Conservation (phyloP, 2,797 vertebrate genomes). For the Lithobates sylvaticus region DNA sequence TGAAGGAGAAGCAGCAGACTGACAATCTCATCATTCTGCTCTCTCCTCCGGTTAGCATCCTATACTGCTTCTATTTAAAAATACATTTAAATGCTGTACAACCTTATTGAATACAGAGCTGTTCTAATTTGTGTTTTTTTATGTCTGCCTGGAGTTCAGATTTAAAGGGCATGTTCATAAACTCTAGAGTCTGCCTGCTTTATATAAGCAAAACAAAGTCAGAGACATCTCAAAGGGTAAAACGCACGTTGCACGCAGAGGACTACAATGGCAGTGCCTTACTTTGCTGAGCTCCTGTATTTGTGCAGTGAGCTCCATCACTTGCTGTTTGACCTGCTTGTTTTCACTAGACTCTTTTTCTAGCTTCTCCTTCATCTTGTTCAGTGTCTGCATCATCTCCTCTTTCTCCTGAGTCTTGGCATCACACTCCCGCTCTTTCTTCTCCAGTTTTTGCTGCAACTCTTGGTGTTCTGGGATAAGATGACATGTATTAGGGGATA, state of each 20-base stretch:
- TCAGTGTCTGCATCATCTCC: constrained; percentile 98
- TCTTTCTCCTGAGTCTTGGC: constrained; percentile 98
- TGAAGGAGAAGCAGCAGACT: no score
- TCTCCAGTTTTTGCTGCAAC: constrained; percentile 94
- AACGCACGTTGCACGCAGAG: not conserved
- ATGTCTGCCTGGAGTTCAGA: no score
- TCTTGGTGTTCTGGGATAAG: constrained; percentile 88
- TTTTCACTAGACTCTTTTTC: constrained; percentile 93
- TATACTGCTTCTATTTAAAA: no score
- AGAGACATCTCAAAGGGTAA: no score
- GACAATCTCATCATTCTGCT: no score
- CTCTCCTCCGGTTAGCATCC: no score
- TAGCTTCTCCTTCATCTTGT: constrained; percentile 99
- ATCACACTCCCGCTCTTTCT: constrained; percentile 96
- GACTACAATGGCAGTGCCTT: not conserved
- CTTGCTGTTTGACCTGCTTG: constrained; percentile 94
- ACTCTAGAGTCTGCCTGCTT: no score
- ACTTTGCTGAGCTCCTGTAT: constrained; percentile 93
- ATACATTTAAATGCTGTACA: no score
- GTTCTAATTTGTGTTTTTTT: no score
- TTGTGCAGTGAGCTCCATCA: constrained; percentile 84
- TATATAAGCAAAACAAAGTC: not conserved
- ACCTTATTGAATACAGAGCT: no score
- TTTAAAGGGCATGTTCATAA: no score
- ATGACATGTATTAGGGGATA: not conserved